Evolutionary conservation across 2,113 vertebrate genomes (phyloP), one percentile per base, ranked within the genome.

Genomic region (Sula dactylatra): DNA sequence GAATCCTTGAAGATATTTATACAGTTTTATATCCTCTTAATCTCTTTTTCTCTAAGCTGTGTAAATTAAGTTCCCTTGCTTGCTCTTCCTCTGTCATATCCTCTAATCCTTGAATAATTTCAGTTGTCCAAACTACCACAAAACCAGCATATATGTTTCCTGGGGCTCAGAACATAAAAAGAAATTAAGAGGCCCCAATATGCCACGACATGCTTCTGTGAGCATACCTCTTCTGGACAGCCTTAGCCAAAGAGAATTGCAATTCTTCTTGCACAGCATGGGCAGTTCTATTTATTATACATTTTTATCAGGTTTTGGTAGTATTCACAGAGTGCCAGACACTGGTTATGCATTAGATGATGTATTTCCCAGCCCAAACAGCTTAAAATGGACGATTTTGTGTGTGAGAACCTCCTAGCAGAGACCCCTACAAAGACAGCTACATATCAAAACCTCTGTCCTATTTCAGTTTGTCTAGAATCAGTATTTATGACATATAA

Each of bases 1-100:
- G 55, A 56, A 45, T 87, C 31, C 36, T 79, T 49, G 27, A 95
- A 88, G 65, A 54, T 74, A 79, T 50, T 95, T 83, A 42, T 74
- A 38, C 29, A 34, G 20, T 88, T 96, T 95, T 92, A 85, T 87
- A 94, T 87, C 67, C n/a, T 31, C 27, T 74, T 97, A 94, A 95
- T 92, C 80, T 96, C 56, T 94, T 95, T 87, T 82, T 81, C 49
- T 78, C 16, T 85, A 78, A 78, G 26, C 47, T 95, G 42, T 52
- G 34, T 89, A 95, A 96, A 95, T 92, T 95, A 87, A 72, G 47
- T 87, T 95, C n/a, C n/a, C 32, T 84, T 81, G 22, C 66, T 96
- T 72, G 55, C 55, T 86, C 52, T 85, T 92, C 54, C 27, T 84
- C 34, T 91, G 47, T 73, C 76, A 47, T 86, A 89, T 58, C 58